These are phyloP conservation scores for Drosophila recens DNA, from an alignment of 2,888 invertebrate species.

Conservation along the genomic window DNA sequence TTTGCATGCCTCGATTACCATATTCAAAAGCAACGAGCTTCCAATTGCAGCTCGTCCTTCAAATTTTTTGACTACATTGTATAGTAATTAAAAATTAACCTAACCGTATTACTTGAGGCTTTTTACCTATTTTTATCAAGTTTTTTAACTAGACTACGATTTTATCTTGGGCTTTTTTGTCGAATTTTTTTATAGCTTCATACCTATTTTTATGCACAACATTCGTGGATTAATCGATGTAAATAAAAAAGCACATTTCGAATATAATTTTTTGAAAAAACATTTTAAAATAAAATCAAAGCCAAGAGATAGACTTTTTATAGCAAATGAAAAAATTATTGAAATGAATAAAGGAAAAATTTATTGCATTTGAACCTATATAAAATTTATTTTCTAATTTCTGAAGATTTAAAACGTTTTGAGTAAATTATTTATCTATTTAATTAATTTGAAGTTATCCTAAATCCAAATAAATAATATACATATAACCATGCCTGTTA, in stretches of 20 bases:
- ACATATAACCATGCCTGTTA: no score
- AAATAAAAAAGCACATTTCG: background rate
- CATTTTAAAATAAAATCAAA: background rate
- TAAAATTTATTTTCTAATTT: background rate
- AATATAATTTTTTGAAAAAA: background rate
- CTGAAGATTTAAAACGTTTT: background rate
- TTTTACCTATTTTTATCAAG: conserved; percentile 44
- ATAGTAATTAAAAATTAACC: conserved; percentile 36
- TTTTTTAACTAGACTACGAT: conserved; percentile 41
- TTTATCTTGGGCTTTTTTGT: conserved; percentile 40
- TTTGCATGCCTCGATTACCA: conserved; percentile 70
- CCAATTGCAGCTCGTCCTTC: conserved; percentile 19
- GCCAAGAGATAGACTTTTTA: background rate
- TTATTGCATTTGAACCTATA: no score
- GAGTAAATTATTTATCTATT: background rate
- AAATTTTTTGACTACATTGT: conserved; percentile 50
- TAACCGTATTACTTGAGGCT: conserved; percentile 50
- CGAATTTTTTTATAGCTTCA: conserved; percentile 17
- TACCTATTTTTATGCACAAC: conserved; percentile 30
- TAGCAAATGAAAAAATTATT: background rate
- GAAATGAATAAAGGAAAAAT: background rate
- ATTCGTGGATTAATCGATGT: conserved; percentile 27
- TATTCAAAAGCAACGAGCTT: conserved; percentile 47
- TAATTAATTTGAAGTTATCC: background rate
- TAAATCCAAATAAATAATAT: background rate